phyloP scores from a whole-genome alignment of 1,140 invertebrate genomes.

The Drosophila ogumai region DNA sequence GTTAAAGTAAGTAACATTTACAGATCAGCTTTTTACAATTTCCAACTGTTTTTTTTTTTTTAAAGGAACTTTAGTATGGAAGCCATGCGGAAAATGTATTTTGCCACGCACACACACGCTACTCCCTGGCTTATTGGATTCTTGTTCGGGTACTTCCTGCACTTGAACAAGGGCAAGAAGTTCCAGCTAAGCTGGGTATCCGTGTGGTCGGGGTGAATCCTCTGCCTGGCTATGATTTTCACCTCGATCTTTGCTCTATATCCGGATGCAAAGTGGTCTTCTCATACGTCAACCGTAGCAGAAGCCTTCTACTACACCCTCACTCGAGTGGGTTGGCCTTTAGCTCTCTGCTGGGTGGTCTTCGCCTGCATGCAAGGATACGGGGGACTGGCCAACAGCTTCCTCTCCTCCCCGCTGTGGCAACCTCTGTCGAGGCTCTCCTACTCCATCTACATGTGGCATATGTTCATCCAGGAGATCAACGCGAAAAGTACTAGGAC shows the following conservation, averaged over 20 bases:
- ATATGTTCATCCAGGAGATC: slow-evolving; percentile 63
- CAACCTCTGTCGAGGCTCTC: slow-evolving; percentile 85
- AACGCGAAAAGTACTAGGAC: slow-evolving; percentile 18
- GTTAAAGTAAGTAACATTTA: slow-evolving; percentile 4
- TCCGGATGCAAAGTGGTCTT: slow-evolving; percentile 57
- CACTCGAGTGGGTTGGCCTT: slow-evolving; percentile 87
- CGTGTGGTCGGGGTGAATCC: slow-evolving; percentile 53
- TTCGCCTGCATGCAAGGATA: slow-evolving; percentile 88
- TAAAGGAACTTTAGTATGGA: slow-evolving; percentile 4
- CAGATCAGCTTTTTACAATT: rapidly evolving
- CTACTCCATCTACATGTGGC: slow-evolving; percentile 86
- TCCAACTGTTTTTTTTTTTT: neutral
- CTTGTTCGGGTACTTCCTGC: slow-evolving; percentile 7
- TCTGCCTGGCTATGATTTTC: slow-evolving; percentile 40
- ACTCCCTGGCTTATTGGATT: slow-evolving; percentile 51
- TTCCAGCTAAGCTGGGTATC: slow-evolving; percentile 31
- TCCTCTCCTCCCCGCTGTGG: slow-evolving; percentile 85
- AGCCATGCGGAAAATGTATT: slow-evolving; percentile 35
- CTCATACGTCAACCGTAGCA: slow-evolving; percentile 67
- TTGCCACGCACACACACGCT: slow-evolving; percentile 52
- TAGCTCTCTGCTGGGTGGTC: slow-evolving; percentile 88
- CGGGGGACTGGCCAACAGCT: slow-evolving; percentile 86
- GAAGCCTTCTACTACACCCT: slow-evolving; percentile 88
- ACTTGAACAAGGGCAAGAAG: neutral
- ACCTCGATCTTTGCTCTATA: slow-evolving; percentile 61